A percentile compares a stretch with the other conserved stretches of the same genome.
Evolutionary conservation across 2,797 vertebrate species (phyloP).

Genomic region (Pteronotus mesoamericanus): DNA sequence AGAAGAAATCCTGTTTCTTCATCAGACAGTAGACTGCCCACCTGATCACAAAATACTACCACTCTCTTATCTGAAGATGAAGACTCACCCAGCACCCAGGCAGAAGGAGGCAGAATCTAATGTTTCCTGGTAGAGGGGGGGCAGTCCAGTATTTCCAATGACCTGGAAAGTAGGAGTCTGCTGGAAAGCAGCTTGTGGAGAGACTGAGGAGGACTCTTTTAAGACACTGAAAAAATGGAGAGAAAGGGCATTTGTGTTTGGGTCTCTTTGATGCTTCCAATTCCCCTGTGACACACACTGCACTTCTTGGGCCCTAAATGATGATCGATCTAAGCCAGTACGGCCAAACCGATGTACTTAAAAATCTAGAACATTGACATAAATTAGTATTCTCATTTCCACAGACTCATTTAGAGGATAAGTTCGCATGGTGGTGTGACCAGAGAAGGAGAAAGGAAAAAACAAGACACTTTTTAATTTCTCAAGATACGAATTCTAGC

Average conservation of each 20-base stretch:
- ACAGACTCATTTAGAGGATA: not conserved
- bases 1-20: constrained; percentile 30
- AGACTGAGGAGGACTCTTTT: not conserved
- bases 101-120: constrained; percentile 29
- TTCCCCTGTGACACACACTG: not conserved
- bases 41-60: not conserved
- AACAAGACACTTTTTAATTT: not conserved
- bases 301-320: not conserved
- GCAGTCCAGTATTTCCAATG: constrained; percentile 47
- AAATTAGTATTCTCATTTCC: not conserved
- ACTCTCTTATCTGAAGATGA: not conserved
- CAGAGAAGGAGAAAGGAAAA: not conserved
- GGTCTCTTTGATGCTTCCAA: not conserved
- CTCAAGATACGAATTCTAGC: not conserved
- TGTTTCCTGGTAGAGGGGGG: not conserved
- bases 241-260: not conserved
- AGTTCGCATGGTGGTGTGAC: not conserved
- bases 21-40: not conserved
- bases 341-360: not conserved
- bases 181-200: not conserved
- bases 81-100: not conserved
- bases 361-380: not conserved
- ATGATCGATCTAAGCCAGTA: not conserved
- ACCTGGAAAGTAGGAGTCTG: constrained; percentile 56
- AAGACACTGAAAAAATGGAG: not conserved